Base-by-base conservation (phyloP, 30 jellyfish, hydroid and myxozoan species). In the Hydractinia echinata region DNA sequence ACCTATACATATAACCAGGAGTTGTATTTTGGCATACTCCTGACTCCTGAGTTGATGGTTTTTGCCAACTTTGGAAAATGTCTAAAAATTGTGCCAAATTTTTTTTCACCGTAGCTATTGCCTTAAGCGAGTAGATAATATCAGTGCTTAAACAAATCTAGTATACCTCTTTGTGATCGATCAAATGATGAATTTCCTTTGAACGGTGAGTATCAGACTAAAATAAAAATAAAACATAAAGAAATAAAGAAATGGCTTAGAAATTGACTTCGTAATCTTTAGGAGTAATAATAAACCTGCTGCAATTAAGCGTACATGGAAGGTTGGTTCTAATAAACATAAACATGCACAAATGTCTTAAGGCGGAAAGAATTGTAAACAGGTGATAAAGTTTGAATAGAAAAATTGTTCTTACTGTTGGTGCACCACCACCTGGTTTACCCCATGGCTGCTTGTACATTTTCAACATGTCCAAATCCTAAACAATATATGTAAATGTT, bases 351-450 rank as follows among this genome's bases (percentile, higher is more conserved):
- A 30, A 30, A 30, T 30, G 44, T 30, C 2, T 30, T 30, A 30
- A 30, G 2, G 2, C 2, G 44, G 44, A 30, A 30, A 30, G 44
- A 30, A 30, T 30, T 30, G 44, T 30, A 30, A 30, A 30, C 44
- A 30, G 44, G 44, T 30, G 44, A 30, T 2, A 30, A 30, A 30
- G 44, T 30, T 30, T 30, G 2, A 30, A 1, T 30, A 30, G 2
- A 30, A 30, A 30, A 0, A 7, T n/a, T 6, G 0, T 7, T 7
- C 95, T 84, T 81, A 90, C 97, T 7, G 83, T 86, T 15, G 97
- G 97, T 7, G 97, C 97, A 60, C 97, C 97, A 54, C 97, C 97
- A 2, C 97, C 97, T 5, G 97, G 95, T 79, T 61, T 90, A 11
- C 97, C 97, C 84, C 84, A 76, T 4, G 84, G 84, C 9, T 90